Base-by-base conservation (phyloP, 2,888 invertebrate species). In the Dicyrtoma fusca region DNA sequence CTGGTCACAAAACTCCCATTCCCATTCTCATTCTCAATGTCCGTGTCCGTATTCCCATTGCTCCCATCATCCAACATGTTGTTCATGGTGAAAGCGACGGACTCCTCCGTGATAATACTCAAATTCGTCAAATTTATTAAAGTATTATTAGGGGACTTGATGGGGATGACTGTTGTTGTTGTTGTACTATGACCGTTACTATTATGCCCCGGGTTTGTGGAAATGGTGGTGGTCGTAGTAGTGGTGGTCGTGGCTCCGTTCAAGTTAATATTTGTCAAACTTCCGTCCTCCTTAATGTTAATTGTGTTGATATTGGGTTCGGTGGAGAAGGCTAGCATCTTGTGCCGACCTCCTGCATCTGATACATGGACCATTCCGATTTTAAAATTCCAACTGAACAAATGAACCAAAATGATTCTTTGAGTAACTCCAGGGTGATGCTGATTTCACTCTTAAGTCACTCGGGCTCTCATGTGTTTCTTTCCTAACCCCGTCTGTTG, bases 271-370 rank as follows among this genome's bases (percentile, higher is more conserved):
- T 75, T 76, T 53, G 76, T n/a, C 51, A 65, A 53, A 51, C 23
- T 49, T 25, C 26, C 44, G 8, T 68, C 72, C 34, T 72, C 66
- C 42, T 72, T 72, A 21, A 68, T 51, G 68, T 68, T 73, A 61
- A 78, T 75, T 49, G 71, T 74, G 68, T 75, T 79, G 55, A 75
- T 69, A 71, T 76, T 75, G 17, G 76, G 76, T 68, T 78, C 76
- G 23, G 77, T 77, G 19, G 74, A 75, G 76, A 80, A 80, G 76
- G 79, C 78, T 75, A 80, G 78, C 79, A 80, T 78, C 77, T 80
- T 80, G 76, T 75, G 77, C 77, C 78, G 77, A 68, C 79, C 78
- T 73, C 76, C 78, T 59, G 74, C 77, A 69, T 76, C 77, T 25
- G 77, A 73, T 55, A 78, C 78, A 75, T 77, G 78, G 76, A 80